A percentile compares a stretch with the other conserved stretches of the same genome.
phyloP scores from a whole-genome alignment of 2,113 vertebrate genomes.

The Colinus virginianus region DNA sequence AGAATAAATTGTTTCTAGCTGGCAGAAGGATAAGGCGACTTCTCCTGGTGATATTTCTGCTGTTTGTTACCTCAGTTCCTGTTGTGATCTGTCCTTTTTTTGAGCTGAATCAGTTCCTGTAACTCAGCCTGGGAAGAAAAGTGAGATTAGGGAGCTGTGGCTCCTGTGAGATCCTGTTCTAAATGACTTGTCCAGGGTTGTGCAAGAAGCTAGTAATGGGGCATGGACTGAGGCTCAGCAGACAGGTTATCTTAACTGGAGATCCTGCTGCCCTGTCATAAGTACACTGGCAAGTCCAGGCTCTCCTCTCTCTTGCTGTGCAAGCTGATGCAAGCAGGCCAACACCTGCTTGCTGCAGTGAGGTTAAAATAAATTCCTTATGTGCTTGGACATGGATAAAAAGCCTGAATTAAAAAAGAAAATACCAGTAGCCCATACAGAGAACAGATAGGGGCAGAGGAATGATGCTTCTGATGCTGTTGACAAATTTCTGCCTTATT shows the following conservation, averaged over 20 bases:
- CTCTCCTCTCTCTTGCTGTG: background rate
- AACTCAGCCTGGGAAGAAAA: background rate
- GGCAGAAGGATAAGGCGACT: background rate
- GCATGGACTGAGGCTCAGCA: background rate
- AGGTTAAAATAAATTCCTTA: background rate
- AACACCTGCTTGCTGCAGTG: accelerated
- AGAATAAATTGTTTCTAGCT: background rate
- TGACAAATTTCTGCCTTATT: background rate
- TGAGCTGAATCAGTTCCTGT: constrained; percentile 21
- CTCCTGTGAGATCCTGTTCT: constrained; percentile 1
- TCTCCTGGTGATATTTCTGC: background rate
- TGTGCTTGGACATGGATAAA: background rate
- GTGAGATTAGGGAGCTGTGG: background rate
- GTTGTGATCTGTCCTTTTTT: background rate
- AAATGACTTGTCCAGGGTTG: background rate
- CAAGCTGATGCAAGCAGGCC: accelerated
- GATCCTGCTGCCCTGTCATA: background rate
- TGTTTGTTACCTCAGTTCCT: background rate
- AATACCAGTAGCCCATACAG: background rate
- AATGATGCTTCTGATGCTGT: background rate
- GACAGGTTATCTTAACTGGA: background rate
- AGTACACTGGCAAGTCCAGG: accelerated
- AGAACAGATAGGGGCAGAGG: background rate
- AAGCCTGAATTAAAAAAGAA: background rate
- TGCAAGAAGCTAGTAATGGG: background rate